Conservation (phyloP, 1,140 invertebrate genomes). For the Drosophila teissieri region DNA sequence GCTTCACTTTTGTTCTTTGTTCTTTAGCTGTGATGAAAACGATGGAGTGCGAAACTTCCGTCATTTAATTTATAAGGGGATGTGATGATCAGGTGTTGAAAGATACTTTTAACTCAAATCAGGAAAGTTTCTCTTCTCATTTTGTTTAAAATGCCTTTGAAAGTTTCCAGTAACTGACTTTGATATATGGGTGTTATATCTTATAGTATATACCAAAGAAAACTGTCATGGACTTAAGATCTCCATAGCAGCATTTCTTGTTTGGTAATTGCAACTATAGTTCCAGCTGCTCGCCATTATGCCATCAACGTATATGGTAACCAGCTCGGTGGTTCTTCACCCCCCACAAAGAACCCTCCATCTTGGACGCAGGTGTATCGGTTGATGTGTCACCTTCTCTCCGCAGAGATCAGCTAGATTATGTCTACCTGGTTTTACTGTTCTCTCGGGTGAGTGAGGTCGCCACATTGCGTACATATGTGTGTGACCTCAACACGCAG, state of each 20-base stretch:
- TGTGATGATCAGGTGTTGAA: neutral
- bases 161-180: neutral
- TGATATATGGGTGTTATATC: too few relatives aligned
- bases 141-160: too few relatives aligned
- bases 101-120: neutral
- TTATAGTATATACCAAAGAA: too few relatives aligned
- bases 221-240: neutral
- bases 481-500: slow-evolving; percentile 64
- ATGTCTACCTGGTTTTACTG: neutral
- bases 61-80: neutral
- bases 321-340: neutral
- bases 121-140: neutral
- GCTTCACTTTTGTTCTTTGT: slow-evolving; percentile 12
- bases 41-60: slow-evolving; percentile 15
- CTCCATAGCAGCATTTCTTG: neutral
- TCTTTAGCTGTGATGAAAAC: slow-evolving; percentile 5
- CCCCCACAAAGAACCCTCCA: slow-evolving; percentile 23
- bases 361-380: slow-evolving; percentile 13
- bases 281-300: slow-evolving; percentile 14
- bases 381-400: slow-evolving; percentile 19
- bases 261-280: slow-evolving; percentile 4
- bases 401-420: neutral
- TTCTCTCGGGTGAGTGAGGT: slow-evolving; percentile 18
- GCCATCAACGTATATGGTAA: slow-evolving; percentile 21
- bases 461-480: slow-evolving; percentile 18